Conservation (phyloP, 2,113 vertebrate genomes). For the Catagonus wagneri region DNA sequence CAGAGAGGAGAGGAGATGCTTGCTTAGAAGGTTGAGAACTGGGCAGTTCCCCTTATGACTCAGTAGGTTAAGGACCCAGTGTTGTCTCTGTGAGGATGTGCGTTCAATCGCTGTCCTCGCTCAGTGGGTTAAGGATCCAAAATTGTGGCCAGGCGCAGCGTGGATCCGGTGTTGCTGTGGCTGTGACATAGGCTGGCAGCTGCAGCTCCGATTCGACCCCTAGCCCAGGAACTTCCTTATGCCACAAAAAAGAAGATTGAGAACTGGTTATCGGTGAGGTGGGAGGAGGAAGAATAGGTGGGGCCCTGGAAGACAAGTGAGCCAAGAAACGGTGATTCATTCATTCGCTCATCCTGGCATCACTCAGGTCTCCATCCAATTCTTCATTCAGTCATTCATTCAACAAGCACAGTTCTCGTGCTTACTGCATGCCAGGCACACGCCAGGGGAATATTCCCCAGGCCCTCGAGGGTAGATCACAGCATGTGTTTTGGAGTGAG, state of each 20-base stretch:
- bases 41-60: not conserved
- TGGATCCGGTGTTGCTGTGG: too few relatives aligned
- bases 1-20: not conserved
- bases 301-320: not conserved
- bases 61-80: too few relatives aligned
- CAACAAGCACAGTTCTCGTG: not conserved
- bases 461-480: not conserved
- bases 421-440: not conserved
- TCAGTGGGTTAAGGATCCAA: too few relatives aligned
- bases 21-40: not conserved
- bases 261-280: not conserved
- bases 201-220: too few relatives aligned
- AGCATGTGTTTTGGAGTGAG: not conserved
- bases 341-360: not conserved
- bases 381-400: not conserved
- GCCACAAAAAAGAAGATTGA: too few relatives aligned
- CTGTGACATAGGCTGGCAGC: too few relatives aligned
- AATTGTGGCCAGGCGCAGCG: too few relatives aligned
- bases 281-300: not conserved
- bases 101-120: too few relatives aligned
- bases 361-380: not conserved
- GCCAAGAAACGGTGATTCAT: not conserved
- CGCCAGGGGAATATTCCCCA: not conserved
- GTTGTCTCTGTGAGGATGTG: too few relatives aligned
- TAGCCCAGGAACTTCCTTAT: too few relatives aligned